Conservation (phyloP, 2,797 vertebrate genomes). For the Enteromius paludinosus region DNA sequence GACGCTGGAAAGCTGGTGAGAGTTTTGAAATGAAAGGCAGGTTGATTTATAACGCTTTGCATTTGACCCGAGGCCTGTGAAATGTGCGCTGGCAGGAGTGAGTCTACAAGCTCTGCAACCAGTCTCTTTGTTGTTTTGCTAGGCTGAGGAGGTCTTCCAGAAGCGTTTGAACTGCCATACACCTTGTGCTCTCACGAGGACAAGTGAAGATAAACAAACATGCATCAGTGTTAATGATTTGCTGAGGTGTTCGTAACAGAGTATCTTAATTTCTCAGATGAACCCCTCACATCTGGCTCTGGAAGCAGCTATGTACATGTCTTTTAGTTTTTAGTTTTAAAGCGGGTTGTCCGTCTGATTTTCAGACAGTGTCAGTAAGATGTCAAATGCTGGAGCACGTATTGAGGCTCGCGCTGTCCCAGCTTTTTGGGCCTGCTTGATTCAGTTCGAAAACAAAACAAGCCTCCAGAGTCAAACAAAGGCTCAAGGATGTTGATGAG, state of each 20-base stretch:
- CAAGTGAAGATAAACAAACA: conserved; percentile 47
- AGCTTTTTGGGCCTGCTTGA: conserved; percentile 24
- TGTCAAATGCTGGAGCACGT: conserved; percentile 49
- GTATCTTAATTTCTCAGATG: conserved; percentile 7
- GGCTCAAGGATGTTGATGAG: conserved; percentile 23
- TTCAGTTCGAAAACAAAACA: conserved; percentile 18
- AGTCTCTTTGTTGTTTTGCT: conserved; percentile 46
- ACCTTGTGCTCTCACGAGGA: conserved; percentile 42
- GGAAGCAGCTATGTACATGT: neutral
- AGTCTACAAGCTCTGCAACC: conserved; percentile 25
- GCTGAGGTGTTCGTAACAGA: conserved; percentile 23
- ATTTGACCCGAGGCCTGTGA: conserved; percentile 52
- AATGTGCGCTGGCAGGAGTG: conserved; percentile 47
- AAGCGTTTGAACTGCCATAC: conserved; percentile 14
- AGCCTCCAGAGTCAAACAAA: conserved; percentile 49
- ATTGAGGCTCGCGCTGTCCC: conserved; percentile 26
- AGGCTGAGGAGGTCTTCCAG: conserved; percentile 29
- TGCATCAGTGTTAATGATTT: conserved; percentile 32
- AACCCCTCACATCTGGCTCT: conserved; percentile 14
- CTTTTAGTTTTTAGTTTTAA: conserved; percentile 32
- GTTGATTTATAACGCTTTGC: conserved; percentile 57
- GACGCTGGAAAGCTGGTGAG: conserved; percentile 51
- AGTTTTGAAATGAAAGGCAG: conserved; percentile 47
- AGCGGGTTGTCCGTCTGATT: conserved; percentile 33
- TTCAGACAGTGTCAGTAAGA: conserved; percentile 36